Base-by-base conservation (phyloP, 2,113 vertebrate genomes). In the Malurus alboscapulatus region DNA sequence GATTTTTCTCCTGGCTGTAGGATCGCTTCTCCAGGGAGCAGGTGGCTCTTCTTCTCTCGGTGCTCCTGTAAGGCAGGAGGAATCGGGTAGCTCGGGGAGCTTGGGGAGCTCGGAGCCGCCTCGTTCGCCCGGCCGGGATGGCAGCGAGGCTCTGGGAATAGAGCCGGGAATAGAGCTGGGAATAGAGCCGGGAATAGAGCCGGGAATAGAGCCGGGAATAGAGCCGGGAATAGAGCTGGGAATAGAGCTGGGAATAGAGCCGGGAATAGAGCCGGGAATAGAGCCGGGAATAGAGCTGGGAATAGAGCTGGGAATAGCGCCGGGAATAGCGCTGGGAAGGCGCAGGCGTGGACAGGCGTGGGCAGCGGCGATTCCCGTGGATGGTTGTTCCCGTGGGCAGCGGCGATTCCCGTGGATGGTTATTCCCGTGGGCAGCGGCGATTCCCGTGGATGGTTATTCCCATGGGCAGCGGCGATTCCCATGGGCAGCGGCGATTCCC, bases 21-120 rank as follows among this genome's bases (percentile, higher is more conserved):
- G 25, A 24, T 93, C 3, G 0, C 50, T 44, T 5, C n/a, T 5
- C n/a, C 3, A n/a, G 38, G 42, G 29, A 74, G 68, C 13, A 14
- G 59, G 50, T 67, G 51, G 30, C 19, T 58, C 42, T 21, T 51
- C 13, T 13, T 7, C 2, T 1, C 22, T 38, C 0, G 1, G 66
- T 66, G 84, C 72, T 67, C 87, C 42, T 14, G 4, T 16, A 29
- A 63, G 50, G 87, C 76, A 53, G 82, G 50, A 68, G 61, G 50
- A 72, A 51, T 42, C 8, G 57, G 61, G 66, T 53, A 53, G 45
- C 18, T 65, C 66, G 1, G 0, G n/a, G 30, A 27, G 72, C 11
- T 16, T 3, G 0, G 14, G n/a, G 30, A 27, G 72, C 11, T 16
- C 3, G 0, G 14, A 85, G 82, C 78, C 14, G 4, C 3, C 0